Evolutionary conservation across 1,140 invertebrate species (phyloP).

Genomic region (Tachypleus tridentatus): DNA sequence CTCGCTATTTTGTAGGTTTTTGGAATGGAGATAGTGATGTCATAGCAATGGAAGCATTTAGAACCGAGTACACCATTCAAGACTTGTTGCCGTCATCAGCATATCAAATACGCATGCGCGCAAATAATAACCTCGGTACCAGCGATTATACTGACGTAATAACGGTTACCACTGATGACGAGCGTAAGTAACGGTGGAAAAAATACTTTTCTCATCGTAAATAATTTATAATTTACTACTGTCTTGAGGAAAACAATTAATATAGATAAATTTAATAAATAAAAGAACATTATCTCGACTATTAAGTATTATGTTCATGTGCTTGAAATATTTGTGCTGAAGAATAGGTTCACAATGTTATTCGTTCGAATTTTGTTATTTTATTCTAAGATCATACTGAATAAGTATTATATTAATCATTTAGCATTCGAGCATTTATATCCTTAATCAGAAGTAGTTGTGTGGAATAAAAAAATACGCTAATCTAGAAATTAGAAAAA

Average conservation of each 20-base stretch:
- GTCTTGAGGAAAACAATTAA: constrained; percentile 31
- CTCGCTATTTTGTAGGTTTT: no score
- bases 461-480: no score
- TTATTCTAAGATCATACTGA: no score
- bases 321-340: neutral
- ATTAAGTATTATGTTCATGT: neutral
- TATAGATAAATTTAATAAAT: constrained; percentile 17
- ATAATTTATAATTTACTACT: no score
- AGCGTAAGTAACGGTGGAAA: no score
- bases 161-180: constrained; percentile 51
- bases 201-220: no score
- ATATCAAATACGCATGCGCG: constrained; percentile 88
- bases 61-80: constrained; percentile 48
- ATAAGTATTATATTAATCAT: no score
- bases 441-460: no score
- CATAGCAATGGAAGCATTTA: constrained; percentile 9
- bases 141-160: constrained; percentile 83
- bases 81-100: constrained; percentile 74
- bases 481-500: no score
- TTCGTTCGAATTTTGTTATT: no score
- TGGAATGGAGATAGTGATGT: neutral
- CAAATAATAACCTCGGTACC: constrained; percentile 90
- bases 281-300: neutral
- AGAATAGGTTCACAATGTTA: neutral
- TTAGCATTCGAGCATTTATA: no score